These are phyloP conservation scores for Polydrusus cervinus DNA, from an alignment of 2,888 invertebrate genomes.

Conservation along the genomic window DNA sequence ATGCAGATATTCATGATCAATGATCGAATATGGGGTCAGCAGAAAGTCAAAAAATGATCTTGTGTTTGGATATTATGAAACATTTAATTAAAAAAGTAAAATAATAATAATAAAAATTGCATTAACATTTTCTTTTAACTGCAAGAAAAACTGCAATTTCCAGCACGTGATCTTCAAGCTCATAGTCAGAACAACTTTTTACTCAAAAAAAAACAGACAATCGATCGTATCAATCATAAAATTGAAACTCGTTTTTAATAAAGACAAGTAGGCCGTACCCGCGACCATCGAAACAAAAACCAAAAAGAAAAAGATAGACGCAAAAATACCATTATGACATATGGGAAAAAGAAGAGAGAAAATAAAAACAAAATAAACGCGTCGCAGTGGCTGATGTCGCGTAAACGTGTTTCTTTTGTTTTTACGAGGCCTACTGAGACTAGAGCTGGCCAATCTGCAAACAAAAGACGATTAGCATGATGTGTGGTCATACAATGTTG, in stretches of 20 bases:
- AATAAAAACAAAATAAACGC: not conserved
- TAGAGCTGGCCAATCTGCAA: conserved; percentile 48
- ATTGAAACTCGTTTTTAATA: conserved; percentile 37
- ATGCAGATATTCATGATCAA: too few relatives aligned
- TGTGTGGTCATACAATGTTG: conserved; percentile 49
- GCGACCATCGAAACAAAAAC: conserved; percentile 33
- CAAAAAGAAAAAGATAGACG: conserved; percentile 25
- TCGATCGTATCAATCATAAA: conserved; percentile 15
- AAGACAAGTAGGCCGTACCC: conserved; percentile 38
- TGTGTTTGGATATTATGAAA: too few relatives aligned
- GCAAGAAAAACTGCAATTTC: too few relatives aligned
- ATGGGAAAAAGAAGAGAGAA: conserved; percentile 28
- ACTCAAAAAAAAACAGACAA: too few relatives aligned
- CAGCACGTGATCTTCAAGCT: too few relatives aligned
- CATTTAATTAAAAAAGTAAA: too few relatives aligned
- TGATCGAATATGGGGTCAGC: too few relatives aligned
- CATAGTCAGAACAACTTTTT: too few relatives aligned
- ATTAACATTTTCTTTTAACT: too few relatives aligned
- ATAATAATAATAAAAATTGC: too few relatives aligned
- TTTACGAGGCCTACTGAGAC: conserved; percentile 42
- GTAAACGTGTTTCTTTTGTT: conserved; percentile 36
- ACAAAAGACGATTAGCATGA: conserved; percentile 49
- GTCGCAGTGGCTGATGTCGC: conserved; percentile 40
- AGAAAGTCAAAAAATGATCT: too few relatives aligned
- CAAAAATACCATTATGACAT: conserved; percentile 44